These are phyloP conservation scores for Laticauda laticaudata DNA, from an alignment of 2,113 vertebrate species.

Conservation along the genomic window DNA sequence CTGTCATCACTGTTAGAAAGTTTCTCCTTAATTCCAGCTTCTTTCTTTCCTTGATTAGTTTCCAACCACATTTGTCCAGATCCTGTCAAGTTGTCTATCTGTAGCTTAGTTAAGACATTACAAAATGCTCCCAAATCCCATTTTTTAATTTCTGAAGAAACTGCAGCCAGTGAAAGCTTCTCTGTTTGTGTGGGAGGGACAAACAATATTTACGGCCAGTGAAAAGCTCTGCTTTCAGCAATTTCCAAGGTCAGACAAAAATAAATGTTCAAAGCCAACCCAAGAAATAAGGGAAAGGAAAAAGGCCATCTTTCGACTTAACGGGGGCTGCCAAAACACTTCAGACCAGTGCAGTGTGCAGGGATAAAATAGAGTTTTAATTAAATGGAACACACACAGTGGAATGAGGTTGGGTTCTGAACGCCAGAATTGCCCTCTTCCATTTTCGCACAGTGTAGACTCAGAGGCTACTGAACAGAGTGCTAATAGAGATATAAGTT, in stretches of 20 bases:
- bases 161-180: constrained; percentile 32
- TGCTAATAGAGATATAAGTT: constrained; percentile 10
- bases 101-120: background rate
- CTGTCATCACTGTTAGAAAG: no score
- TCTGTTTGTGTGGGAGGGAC: constrained; percentile 26
- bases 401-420: constrained; percentile 16
- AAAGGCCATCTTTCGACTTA: constrained; percentile 56
- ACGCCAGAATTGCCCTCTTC: constrained; percentile 22
- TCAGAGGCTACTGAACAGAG: background rate
- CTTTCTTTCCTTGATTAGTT: no score
- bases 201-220: constrained; percentile 57
- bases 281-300: constrained; percentile 60
- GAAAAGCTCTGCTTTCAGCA: constrained; percentile 59
- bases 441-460: background rate
- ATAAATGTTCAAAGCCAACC: constrained; percentile 62
- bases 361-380: constrained; percentile 46
- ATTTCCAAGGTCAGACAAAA: constrained; percentile 65
- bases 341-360: background rate
- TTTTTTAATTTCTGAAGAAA: constrained; percentile 51
- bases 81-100: background rate
- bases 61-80: background rate
- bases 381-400: constrained; percentile 47
- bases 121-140: constrained; percentile 22
- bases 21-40: no score
- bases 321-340: constrained; percentile 40